Evolutionary conservation across 2,113 vertebrate species (phyloP), one percentile per base, ranked within the genome.

Genomic region (Mastomys natalensis): DNA sequence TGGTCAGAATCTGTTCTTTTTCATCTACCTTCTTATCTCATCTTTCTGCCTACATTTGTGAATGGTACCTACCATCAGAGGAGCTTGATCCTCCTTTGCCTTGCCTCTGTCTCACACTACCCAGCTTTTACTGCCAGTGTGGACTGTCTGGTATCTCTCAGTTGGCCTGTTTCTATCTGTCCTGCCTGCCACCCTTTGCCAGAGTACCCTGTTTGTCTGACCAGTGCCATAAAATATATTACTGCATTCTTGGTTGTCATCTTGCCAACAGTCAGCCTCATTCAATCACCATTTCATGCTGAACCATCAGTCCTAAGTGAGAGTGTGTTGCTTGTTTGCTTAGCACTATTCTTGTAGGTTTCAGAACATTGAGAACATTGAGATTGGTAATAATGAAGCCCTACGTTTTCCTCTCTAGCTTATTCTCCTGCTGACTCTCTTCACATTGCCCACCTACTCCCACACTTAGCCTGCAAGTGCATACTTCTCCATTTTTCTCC

Each of bases 111-210:
- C 12, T 9, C 40, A 21, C 13, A 34, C 1, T 17, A 16, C 3
- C 84, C 22, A 34, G 51, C 29, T 15, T 15, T 26, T 4, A 17
- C 0, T 5, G 3, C 29, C 19, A 22, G 1, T 0, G 7, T 53
- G 2, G 5, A 15, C 8, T 72, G 17, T 72, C 64, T 87, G 45
- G 34, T 7, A 5, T 68, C 10, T n/a, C 77, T 45, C 31, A 7
- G 1, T 7, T 45, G 1, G 2, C 15, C 5, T 3, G 1, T 29
- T 31, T 58, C 72, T 51, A 8, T 88, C 72, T 51, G 6, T 81
- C 24, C 7, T 13, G 21, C n/a, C 43, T 12, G 31, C 9, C 0
- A 17, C 3, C 24, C 31, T 3, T 29, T 5, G 12, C 40, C 45
- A 6, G 31, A 24, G 8, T 0, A 2, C 58, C 16, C 5, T 37